Base-by-base conservation (phyloP, 2,113 vertebrate genomes). In the Euleptes europaea region DNA sequence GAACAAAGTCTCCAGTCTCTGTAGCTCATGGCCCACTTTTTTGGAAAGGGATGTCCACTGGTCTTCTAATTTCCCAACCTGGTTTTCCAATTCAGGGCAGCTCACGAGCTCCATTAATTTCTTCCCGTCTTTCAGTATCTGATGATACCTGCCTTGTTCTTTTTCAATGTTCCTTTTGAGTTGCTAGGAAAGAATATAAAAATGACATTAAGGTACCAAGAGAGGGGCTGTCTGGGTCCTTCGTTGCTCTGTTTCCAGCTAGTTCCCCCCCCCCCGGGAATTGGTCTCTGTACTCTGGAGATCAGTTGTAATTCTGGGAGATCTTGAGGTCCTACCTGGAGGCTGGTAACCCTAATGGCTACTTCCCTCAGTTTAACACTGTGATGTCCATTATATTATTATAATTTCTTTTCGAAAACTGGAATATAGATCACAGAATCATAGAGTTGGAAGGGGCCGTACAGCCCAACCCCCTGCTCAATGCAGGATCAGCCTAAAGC, bases 41-140 rank as follows among this genome's bases (percentile, higher is more conserved):
- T 89, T 94, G 72, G 90, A 94, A 83, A 98, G 88, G n/a, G 90
- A 86, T 57, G 94, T 85, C 97, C 98, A 97, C 47, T 95, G 93
- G 0, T 95, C 94, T 90, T 98, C 96, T 54, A 98, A 88, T 70
- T 93, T 94, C 2, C 72, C 21, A 75, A 94, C 91, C 85, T 97
- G 94, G 79, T 57, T 87, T 7, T 93, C 95, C 71, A 98, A 93
- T 86, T 94, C 96, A 4, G 91, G 87, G 73, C 95, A 95, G 88
- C 89, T 95, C 72, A 94, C 93, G 8, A 42, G 80, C 13, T 75
- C 73, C 80, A 94, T 92, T 90, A 98, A 90, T 82, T 95, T 91
- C 66, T 92, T 95, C 28, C 97, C 97, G 76, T 95, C 93, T 87
- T 95, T 96, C 90, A 97, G 91, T 75, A 94, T 93, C 90, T 96